These are phyloP conservation scores for Xestoiulus laeticollis DNA, from an alignment of 2,888 invertebrate species.

Conservation along the genomic window DNA sequence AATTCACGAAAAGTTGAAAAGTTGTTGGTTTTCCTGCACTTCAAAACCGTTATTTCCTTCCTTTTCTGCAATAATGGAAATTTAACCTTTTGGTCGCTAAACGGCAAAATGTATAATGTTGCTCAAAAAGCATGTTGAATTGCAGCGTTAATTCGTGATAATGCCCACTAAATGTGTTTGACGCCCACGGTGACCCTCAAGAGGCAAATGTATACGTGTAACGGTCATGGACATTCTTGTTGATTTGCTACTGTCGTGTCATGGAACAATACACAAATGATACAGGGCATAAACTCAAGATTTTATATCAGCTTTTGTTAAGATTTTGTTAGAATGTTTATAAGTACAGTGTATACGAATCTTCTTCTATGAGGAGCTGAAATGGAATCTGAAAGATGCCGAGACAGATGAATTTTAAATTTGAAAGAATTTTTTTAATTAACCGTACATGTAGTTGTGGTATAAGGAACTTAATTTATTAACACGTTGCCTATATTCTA, in stretches of 20 bases:
- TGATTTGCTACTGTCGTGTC: too few relatives aligned
- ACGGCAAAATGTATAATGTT: not conserved
- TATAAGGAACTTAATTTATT: too few relatives aligned
- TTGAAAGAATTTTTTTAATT: too few relatives aligned
- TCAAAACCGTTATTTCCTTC: not conserved
- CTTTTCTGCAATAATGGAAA: not conserved
- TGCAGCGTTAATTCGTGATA: not conserved
- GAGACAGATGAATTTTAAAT: too few relatives aligned
- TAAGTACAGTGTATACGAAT: too few relatives aligned
- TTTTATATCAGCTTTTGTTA: too few relatives aligned
- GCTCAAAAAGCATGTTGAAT: not conserved
- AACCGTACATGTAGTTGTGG: too few relatives aligned
- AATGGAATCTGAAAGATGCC: too few relatives aligned
- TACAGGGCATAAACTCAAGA: too few relatives aligned
- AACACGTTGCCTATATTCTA: too few relatives aligned
- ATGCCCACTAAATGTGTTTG: not conserved
- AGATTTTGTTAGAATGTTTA: too few relatives aligned
- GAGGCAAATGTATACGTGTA: not conserved
- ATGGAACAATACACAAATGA: not conserved
- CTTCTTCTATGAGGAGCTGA: too few relatives aligned
- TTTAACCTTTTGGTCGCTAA: slow-evolving; percentile 19
- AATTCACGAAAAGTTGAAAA: slow-evolving; percentile 20
- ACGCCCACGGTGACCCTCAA: not conserved
- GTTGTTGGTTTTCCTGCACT: not conserved
- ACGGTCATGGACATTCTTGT: not conserved